phyloP scores from a whole-genome alignment of 2,113 vertebrate genomes.

The Perccottus glenii region DNA sequence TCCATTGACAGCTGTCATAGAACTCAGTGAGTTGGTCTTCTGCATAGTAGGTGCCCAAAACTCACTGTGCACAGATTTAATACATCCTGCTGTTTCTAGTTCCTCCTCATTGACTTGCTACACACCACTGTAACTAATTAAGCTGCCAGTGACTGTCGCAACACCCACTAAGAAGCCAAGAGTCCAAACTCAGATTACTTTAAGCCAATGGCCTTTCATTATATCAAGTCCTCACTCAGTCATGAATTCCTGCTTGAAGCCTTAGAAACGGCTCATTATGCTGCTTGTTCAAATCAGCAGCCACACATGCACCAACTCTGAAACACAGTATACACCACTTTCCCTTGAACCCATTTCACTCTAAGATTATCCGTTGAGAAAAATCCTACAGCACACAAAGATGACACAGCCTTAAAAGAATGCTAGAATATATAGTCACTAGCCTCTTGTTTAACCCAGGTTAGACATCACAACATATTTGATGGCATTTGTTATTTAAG shows the following conservation, averaged over 20 bases:
- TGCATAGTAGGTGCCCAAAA: background rate
- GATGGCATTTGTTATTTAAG: conserved; percentile 2
- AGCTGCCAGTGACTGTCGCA: conserved; percentile 36
- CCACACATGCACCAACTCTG: conserved; percentile 19
- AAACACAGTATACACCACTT: conserved; percentile 30
- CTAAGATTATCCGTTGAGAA: conserved; percentile 1
- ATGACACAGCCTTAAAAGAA: conserved; percentile 16
- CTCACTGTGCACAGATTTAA: background rate
- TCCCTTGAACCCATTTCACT: conserved; percentile 42
- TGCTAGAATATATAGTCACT: conserved; percentile 16
- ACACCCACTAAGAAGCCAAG: conserved; percentile 41
- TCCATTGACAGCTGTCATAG: background rate
- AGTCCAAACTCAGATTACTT: conserved; percentile 60
- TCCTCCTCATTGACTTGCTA: conserved; percentile 28
- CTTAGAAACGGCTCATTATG: conserved; percentile 60
- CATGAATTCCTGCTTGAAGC: conserved; percentile 54
- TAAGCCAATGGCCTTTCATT: conserved; percentile 62
- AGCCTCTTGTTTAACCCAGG: conserved; percentile 7
- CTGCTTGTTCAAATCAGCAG: conserved; percentile 22
- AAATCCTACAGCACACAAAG: conserved; percentile 5
- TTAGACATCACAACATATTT: background rate
- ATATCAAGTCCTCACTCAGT: conserved; percentile 49
- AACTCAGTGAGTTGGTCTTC: conserved; percentile 8
- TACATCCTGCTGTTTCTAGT: conserved; percentile 3
- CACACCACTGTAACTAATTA: conserved; percentile 52